Base-by-base conservation (phyloP, 2,113 vertebrate genomes). In the Petrocephalus zakoni region DNA sequence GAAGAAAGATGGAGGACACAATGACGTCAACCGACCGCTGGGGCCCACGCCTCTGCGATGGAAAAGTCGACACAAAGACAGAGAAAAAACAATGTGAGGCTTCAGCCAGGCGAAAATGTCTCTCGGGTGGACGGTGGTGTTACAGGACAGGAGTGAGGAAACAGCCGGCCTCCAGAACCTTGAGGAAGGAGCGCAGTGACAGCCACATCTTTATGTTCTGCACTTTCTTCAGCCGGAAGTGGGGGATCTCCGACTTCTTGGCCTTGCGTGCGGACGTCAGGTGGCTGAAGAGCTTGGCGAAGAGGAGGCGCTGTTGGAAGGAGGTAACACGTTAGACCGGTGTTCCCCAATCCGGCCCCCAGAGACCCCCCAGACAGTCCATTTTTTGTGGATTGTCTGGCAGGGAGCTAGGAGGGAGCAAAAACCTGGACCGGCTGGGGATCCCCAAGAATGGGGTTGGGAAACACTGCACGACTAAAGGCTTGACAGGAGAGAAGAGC, bases 171-270 rank as follows among this genome's bases (percentile, higher is more conserved):
- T 6, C 3, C 34, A 19, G 9, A 25, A 98, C 98, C 97, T 98
- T 97, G 4, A 99, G 96, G 25, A 98, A 99, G 85, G 98, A 99
- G 55, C 98, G 97, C 0, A 99, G 96, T 0, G 98, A 98, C 46
- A 99, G 90, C 98, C 98, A 99, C 94, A 99, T 99, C 95, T 99
- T 99, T 91, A 99, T 99, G 94, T 99, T 99, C 93, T 99, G 97
- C 87, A 99, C 97, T 90, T 99, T 99, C 94, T 99, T 99, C 93
- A 99, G 97, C 86, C 98, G 94, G 89, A 99, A 99, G 91, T 99
- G 98, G 93, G 98, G 98, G 90, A 99, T 97, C 95, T 98, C 97
- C 0, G 97, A 99, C 92, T 99, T 99, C 92, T 96, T 97, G 94
- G 98, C 98, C 93, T 99, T 99, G 88, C 98, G 96, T 90, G 97